Base-by-base conservation (phyloP, 2,888 invertebrate genomes). In the Physocephala rufipes region DNA sequence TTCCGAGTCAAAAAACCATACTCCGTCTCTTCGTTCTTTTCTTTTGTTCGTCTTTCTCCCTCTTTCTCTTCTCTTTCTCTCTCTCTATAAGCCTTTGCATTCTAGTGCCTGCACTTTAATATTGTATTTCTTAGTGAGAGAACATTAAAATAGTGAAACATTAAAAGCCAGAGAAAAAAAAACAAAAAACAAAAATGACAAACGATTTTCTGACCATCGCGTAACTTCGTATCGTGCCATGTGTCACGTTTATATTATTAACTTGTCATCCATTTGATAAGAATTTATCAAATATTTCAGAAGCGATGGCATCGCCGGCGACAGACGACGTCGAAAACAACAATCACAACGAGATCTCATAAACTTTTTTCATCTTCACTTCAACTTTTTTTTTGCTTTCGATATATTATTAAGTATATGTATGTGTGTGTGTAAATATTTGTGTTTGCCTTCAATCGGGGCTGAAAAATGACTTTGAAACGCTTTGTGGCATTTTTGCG, bases 401-500 rank as follows among this genome's bases (percentile, higher is more conserved):
- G 9, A 36, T 36, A 7, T 36, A 9, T 36, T 36, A 36, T 30
- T 61, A 21, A 24, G 21, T 28, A 30, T 47, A 76, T 77, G 79
- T 77, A 74, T 64, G 71, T 70, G 43, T 71, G 36, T 36, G 74
- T 69, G 15, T 21, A 74, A 74, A 76, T 76, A 75, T 76, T 69
- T 74, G 74, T 80, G 71, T 80, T 74, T 78, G 36, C 9, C 5
- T 36, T 4, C 4, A 36, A 36, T 9, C 78, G 72, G 74, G 77
- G 75, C 77, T 81, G 80, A 81, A 82, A 82, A 81, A 81, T 82
- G 79, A 78, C 81, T 81, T 80, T 82, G 79, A 79, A 79, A 79
- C 81, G 82, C 78, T 81, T 81, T 82, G 82, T 78, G 82, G 82
- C 81, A 82, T 80, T 79, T 80, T 78, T 79, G 81, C 80, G 81